Evolutionary conservation across 2,113 vertebrate species (phyloP).

Genomic region (Falco punctatus): DNA sequence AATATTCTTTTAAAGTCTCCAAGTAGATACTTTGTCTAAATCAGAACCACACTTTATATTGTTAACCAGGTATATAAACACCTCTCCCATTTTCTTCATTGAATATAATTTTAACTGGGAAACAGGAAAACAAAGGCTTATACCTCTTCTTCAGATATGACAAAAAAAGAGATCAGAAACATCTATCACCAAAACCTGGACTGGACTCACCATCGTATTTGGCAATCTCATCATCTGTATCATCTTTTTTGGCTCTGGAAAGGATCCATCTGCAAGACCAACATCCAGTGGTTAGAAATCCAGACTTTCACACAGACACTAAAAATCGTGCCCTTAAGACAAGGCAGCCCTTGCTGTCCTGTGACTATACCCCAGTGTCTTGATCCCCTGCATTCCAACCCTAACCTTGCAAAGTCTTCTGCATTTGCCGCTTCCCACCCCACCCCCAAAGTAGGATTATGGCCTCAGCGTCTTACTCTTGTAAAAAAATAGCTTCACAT

Average conservation of each 20-base stretch:
- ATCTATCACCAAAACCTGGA: neutral
- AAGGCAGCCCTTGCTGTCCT: neutral
- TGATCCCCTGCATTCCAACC: neutral
- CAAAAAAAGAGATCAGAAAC: neutral
- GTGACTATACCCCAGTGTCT: neutral
- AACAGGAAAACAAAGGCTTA: neutral
- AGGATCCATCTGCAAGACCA: constrained; percentile 86
- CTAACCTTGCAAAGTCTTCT: neutral
- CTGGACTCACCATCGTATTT: constrained; percentile 92
- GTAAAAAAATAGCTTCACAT: neutral
- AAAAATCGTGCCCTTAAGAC: neutral
- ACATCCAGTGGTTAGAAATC: neutral
- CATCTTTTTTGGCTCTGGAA: constrained; percentile 96
- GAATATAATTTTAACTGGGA: neutral
- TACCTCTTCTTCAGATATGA: neutral
- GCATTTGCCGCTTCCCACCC: neutral
- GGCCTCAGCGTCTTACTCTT: neutral
- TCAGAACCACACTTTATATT: neutral
- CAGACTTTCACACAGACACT: neutral
- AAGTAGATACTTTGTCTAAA: neutral
- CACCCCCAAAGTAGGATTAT: neutral
- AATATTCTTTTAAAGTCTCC: neutral
- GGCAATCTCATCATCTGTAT: constrained; percentile 93
- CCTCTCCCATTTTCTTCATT: neutral
- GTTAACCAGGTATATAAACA: neutral